These are phyloP conservation scores for Coendou prehensilis DNA, from an alignment of 2,797 vertebrate species.

Conservation along the genomic window DNA sequence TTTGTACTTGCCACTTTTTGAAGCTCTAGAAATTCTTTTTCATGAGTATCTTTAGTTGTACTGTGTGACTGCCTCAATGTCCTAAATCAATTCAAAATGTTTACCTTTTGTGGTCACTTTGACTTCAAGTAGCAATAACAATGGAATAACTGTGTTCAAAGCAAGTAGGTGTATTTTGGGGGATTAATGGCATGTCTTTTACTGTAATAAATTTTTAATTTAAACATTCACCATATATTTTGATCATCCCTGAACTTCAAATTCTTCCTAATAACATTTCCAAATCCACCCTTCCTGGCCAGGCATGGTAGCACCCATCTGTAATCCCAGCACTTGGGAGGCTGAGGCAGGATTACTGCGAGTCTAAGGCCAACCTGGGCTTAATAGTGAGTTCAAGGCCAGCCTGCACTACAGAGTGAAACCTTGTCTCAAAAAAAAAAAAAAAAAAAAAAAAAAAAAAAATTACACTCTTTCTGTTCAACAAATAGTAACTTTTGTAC, in stretches of 20 bases:
- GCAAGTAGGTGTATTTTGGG: not conserved
- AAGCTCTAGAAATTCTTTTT: not conserved
- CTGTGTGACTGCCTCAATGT: not conserved
- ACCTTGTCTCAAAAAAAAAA: not conserved
- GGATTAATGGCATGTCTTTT: not conserved
- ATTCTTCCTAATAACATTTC: constrained; percentile 35
- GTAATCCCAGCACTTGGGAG: not conserved
- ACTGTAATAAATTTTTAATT: not conserved
- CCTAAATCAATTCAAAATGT: not conserved
- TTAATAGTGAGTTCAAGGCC: not conserved
- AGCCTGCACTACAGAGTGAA: not conserved
- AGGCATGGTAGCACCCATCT: not conserved
- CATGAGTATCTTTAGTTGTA: not conserved
- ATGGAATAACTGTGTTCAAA: not conserved
- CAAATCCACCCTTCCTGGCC: not conserved
- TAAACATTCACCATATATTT: not conserved
- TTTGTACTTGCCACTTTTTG: not conserved
- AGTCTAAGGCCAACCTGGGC: not conserved
- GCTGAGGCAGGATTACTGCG: not conserved
- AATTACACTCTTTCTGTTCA: not conserved
- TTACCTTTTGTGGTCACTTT: not conserved
- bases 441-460: not conserved
- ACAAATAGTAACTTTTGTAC: not conserved
- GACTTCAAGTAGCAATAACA: not conserved
- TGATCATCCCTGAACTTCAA: not conserved